Base-by-base conservation (phyloP, 2,888 invertebrate genomes). In the Megamerina dolium region DNA sequence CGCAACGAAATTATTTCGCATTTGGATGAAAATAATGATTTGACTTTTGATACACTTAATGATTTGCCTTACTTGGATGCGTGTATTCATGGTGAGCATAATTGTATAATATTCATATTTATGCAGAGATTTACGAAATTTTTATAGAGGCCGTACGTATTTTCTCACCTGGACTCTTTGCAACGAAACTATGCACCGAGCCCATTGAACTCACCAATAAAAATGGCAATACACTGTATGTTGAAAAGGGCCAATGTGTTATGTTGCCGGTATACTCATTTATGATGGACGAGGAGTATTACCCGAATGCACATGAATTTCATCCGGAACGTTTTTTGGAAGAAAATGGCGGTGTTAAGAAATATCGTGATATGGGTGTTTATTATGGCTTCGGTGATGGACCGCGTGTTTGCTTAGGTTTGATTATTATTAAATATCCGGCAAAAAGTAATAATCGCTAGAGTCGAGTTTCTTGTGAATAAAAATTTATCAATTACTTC, bases 311-410 rank as follows among this genome's bases (percentile, higher is more conserved):
- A 0, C 43, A 56, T 5, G 37, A 49, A n/a, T 70, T 64, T 42
- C 48, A 58, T 30, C 70, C 70, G 0, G 68, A 54, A 43, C 57
- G 61, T 13, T 64, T 68, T 43, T 42, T 46, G 33, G 39, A 43
- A 13, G 57, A 56, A 35, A 50, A 58, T 48, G 62, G 60, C 9
- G 60, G 57, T 6, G 27, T 49, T 0, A 52, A 54, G 42, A 46
- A 52, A 20, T 65, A 53, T 19, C 54, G 60, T 0, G 68, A 70
- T 3, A 51, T 52, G 13, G 69, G 68, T 4, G 53, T 57, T 1
- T 68, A 53, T 31, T 54, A 60, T 35, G 60, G 57, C 2, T 70
- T 69, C 32, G 64, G 68, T 1, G 66, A 70, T 51, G 72, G 70
- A 3, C 71, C 70, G 1, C 58, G 70, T 37, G 42, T 59, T 6